These are phyloP conservation scores for Vulpes vulpes DNA, from an alignment of 2,113 vertebrate species.

Conservation along the genomic window DNA sequence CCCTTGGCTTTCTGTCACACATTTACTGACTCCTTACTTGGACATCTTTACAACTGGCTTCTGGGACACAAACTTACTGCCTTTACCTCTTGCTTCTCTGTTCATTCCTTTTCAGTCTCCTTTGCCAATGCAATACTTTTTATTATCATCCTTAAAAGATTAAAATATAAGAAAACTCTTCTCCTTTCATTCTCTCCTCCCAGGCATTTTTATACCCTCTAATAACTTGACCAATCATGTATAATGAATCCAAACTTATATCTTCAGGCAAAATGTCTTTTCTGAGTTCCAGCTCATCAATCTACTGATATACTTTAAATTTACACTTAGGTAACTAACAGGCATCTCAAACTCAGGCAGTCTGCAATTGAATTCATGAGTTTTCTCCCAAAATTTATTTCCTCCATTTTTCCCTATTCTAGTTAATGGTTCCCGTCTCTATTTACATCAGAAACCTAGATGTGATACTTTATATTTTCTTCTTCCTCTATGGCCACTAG, in stretches of 20 bases:
- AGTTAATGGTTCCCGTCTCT: neutral
- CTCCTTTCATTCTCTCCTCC: neutral
- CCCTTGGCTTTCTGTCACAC: neutral
- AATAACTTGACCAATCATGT: neutral
- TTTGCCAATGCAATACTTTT: neutral
- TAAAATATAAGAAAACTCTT: neutral
- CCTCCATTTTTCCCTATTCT: neutral
- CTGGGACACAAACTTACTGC: neutral
- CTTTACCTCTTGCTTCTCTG: neutral
- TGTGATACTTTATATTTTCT: neutral
- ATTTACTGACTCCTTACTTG: neutral
- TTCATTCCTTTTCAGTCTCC: neutral
- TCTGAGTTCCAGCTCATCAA: neutral
- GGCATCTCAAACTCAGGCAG: neutral
- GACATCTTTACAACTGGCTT: neutral
- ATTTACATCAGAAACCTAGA: neutral
- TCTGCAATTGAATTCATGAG: neutral
- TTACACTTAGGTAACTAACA: neutral
- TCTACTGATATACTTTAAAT: neutral
- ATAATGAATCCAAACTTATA: neutral
- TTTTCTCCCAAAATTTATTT: neutral
- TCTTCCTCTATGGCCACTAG: neutral
- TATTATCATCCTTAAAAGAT: neutral
- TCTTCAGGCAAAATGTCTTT: neutral
- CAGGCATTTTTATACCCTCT: neutral